These are phyloP conservation scores for Pedetes capensis DNA, from an alignment of 2,113 vertebrate genomes.

Conservation along the genomic window DNA sequence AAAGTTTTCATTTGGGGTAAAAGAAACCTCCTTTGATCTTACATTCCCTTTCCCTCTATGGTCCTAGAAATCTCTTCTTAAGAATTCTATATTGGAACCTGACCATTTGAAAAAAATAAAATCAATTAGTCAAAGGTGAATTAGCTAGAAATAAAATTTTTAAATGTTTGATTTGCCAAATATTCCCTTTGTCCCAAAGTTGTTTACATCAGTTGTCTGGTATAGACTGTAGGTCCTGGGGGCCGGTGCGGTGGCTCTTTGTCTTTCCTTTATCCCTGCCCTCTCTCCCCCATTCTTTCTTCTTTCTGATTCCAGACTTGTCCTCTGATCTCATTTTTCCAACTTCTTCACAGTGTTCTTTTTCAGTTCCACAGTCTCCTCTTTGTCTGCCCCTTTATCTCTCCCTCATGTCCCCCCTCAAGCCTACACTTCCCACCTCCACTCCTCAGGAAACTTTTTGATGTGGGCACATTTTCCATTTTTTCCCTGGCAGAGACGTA, in stretches of 20 bases:
- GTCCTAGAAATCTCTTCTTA: not conserved
- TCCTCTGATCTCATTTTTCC: not conserved
- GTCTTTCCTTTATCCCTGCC: not conserved
- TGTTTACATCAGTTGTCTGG: not conserved
- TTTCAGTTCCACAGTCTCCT: not conserved
- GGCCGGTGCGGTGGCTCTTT: not conserved
- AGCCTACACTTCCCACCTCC: rapidly evolving
- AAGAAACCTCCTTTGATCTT: not conserved
- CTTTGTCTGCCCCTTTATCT: not conserved
- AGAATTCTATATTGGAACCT: not conserved
- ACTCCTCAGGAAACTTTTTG: not conserved
- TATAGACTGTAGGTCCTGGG: not conserved
- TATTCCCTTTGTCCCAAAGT: not conserved
- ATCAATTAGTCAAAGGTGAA: not conserved
- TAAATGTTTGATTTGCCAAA: not conserved
- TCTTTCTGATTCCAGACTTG: not conserved
- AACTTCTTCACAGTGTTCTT: not conserved
- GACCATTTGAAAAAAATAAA: not conserved
- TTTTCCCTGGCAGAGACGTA: not conserved
- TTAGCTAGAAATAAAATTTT: not conserved
- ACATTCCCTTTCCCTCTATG: not conserved
- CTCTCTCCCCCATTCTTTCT: not conserved
- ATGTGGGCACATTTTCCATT: not conserved
- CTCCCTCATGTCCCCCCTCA: too few relatives aligned
- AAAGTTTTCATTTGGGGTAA: not conserved